These are phyloP conservation scores for Channa argus DNA, from an alignment of 2,113 vertebrate genomes.

Conservation along the genomic window DNA sequence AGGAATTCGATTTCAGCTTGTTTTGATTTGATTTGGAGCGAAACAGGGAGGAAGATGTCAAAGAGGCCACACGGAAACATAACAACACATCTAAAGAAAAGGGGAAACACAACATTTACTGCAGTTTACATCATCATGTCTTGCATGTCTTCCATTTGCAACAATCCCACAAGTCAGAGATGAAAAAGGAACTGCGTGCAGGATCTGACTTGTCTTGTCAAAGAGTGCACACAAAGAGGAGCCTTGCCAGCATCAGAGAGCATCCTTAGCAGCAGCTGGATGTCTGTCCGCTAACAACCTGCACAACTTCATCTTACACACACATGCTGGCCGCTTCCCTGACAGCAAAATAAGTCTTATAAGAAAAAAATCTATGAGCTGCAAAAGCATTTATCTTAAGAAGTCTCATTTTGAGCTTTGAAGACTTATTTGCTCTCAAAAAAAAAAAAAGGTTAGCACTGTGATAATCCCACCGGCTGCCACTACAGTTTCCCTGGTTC, in stretches of 20 bases:
- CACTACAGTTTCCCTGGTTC: not conserved
- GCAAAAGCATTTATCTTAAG: slow-evolving; percentile 12
- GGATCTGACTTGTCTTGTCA: slow-evolving; percentile 18
- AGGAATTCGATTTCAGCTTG: slow-evolving; percentile 4
- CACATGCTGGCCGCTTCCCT: not conserved
- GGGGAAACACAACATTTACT: not conserved
- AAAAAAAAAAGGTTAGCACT: not conserved
- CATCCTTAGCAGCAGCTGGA: slow-evolving; percentile 20
- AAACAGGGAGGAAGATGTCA: slow-evolving; percentile 15
- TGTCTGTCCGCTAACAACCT: slow-evolving; percentile 19
- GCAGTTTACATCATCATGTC: slow-evolving; percentile 21
- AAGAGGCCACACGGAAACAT: not conserved
- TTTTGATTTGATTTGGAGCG: slow-evolving; percentile 22
- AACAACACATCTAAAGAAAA: not conserved
- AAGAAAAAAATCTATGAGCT: not conserved
- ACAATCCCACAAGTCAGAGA: slow-evolving; percentile 6
- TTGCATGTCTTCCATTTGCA: not conserved
- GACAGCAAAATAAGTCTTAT: slow-evolving; percentile 4
- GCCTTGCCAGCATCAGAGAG: slow-evolving; percentile 21
- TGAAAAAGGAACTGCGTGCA: not conserved
- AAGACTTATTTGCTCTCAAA: not conserved
- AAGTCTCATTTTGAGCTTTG: slow-evolving; percentile 7
- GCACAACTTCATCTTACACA: not conserved
- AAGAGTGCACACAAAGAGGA: slow-evolving; percentile 1
- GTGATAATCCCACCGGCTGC: not conserved